phyloP scores from a whole-genome alignment of 2,113 vertebrate species.

The Cyphomyrus discorhynchus region DNA sequence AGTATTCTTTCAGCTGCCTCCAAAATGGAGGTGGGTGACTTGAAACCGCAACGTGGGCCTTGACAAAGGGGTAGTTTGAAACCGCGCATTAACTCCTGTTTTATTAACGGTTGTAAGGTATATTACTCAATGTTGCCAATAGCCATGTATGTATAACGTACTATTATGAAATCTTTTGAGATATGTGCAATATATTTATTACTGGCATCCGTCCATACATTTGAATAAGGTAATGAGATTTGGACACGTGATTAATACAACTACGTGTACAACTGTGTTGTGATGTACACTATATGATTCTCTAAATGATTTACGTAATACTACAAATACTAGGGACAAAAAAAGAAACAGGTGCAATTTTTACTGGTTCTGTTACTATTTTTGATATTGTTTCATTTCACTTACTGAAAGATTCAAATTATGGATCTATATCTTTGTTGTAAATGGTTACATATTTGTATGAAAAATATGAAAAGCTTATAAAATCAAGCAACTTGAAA shows the following conservation, averaged over 20 bases:
- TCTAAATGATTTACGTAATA: background rate
- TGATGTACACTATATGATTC: background rate
- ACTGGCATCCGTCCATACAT: background rate
- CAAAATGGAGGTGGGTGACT: conserved; percentile 46
- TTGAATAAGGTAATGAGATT: background rate
- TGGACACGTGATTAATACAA: background rate
- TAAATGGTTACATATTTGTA: background rate
- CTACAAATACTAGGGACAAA: background rate
- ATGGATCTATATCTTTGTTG: background rate
- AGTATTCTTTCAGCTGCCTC: conserved; percentile 40
- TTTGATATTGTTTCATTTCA: background rate
- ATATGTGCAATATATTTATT: background rate
- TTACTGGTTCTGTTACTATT: background rate
- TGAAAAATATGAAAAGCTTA: background rate
- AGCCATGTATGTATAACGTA: background rate
- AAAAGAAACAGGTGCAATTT: background rate
- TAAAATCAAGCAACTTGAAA: background rate
- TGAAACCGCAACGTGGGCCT: conserved; percentile 50
- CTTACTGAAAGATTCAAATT: background rate
- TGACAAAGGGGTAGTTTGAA: conserved; percentile 51
- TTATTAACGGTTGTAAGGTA: conserved; percentile 4
- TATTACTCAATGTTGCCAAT: background rate
- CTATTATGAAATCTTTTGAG: background rate
- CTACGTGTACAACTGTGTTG: background rate
- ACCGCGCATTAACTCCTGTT: conserved; percentile 34